Evolutionary conservation across 1,140 invertebrate genomes (phyloP).

Genomic region (Zaprionus ornatus): DNA sequence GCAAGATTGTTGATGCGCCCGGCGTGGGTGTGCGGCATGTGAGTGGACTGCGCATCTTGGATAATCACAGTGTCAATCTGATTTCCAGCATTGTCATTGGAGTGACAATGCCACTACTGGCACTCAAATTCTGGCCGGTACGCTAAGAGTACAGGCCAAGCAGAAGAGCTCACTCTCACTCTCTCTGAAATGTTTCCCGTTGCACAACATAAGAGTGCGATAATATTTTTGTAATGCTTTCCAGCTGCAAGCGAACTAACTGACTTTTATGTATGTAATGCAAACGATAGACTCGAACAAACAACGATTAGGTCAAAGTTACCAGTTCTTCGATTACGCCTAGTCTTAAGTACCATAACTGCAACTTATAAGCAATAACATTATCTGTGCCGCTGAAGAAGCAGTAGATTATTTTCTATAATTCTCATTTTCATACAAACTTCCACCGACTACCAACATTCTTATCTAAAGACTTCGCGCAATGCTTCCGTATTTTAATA

Average conservation of each 20-base stretch:
- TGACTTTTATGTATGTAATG: constrained; percentile 36
- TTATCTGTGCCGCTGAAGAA: too few species aligned
- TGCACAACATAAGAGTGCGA: constrained; percentile 9
- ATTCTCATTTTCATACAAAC: not conserved
- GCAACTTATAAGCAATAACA: not conserved
- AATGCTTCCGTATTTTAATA: not conserved
- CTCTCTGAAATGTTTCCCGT: not conserved
- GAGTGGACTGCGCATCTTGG: constrained; percentile 90
- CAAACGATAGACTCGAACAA: constrained; percentile 45
- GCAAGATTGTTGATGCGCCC: constrained; percentile 90
- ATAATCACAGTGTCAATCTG: constrained; percentile 96
- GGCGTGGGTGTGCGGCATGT: constrained; percentile 90
- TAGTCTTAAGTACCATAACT: constrained; percentile 2
- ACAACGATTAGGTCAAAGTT: constrained; percentile 20
- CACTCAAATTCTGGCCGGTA: constrained; percentile 87
- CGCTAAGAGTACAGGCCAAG: constrained; percentile 33
- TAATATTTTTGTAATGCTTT: constrained; percentile 54
- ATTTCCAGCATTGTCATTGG: constrained; percentile 91
- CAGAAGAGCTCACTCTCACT: too few species aligned
- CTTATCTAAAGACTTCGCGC: not conserved
- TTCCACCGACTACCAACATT: not conserved
- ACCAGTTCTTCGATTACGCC: not conserved
- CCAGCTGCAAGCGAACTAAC: constrained; percentile 44
- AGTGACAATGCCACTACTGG: constrained; percentile 89
- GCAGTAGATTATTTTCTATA: too few species aligned